Conservation (phyloP, 2,113 vertebrate genomes). For the Pipra filicauda region DNA sequence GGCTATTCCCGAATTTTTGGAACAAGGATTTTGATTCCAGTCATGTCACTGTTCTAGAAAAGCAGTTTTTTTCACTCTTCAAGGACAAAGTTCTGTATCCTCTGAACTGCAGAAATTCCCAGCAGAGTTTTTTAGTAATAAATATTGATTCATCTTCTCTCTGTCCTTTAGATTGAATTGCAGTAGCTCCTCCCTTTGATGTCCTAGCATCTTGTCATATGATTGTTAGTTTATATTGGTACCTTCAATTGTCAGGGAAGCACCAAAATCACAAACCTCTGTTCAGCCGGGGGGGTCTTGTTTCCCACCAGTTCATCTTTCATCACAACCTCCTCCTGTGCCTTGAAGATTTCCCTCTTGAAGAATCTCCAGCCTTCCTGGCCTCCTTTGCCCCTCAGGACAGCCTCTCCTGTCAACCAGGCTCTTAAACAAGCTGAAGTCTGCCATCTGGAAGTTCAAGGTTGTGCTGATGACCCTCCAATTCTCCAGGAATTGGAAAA, state of each 20-base stretch:
- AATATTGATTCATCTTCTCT: slow-evolving; percentile 33
- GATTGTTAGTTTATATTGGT: neutral
- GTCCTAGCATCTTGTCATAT: neutral
- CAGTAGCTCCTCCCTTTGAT: neutral
- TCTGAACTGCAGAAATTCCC: neutral
- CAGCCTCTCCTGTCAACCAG: neutral
- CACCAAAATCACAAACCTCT: neutral
- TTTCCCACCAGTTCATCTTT: neutral
- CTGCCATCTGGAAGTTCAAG: neutral
- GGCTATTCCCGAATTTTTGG: neutral
- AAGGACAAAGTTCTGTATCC: slow-evolving; percentile 27
- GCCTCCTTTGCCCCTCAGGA: neutral
- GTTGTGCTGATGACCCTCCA: neutral
- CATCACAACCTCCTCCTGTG: neutral
- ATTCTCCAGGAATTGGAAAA: neutral
- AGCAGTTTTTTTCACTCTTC: neutral
- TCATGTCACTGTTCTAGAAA: slow-evolving; percentile 5
- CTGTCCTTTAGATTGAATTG: neutral
- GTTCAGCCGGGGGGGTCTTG: neutral
- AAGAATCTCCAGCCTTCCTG: neutral
- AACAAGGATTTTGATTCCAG: slow-evolving; percentile 9
- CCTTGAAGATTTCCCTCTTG: neutral
- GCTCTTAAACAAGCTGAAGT: neutral
- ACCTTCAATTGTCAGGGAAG: neutral
- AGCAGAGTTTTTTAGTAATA: neutral